Base-by-base conservation (phyloP, 1,140 invertebrate genomes). In the Halesus radiatus region DNA sequence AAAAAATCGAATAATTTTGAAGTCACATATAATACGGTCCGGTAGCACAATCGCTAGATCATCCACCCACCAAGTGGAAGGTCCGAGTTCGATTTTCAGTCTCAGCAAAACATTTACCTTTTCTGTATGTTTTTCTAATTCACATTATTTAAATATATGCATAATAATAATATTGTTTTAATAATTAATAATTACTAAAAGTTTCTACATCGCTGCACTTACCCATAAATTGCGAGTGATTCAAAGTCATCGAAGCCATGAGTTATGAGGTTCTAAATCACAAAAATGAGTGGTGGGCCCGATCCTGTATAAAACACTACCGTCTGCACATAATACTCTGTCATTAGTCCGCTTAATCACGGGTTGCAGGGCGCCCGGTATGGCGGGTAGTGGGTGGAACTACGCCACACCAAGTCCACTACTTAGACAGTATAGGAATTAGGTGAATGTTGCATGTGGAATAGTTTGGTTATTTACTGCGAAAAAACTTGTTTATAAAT, bases 181-280 rank as follows among this genome's bases (percentile, higher is more conserved):
- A 58, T 16, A 60, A 60, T 22, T 16, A 60, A 16, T 16, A 1
- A 60, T 22, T 20, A 10, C 32, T 29, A 0, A 50, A 75, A 60
- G 76, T 15, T 78, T 78, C n/a, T 23, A 18, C 10, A 54, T 52
- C 60, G 5, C 76, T 78, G 76, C n/a, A 5, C 15, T 8, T 37
- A 53, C 20, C 50, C 50, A 66, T 66, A 70, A 78, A 66, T 68
- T 64, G 22, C 26, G 45, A 78, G 60, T 78, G 62, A 78, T 64
- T 26, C 50, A 76, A 70, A 78, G 76, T 77, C 64, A 62, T 77
- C 76, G 52, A 75, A 53, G 58, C 50, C 58, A 37, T 77, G 70
- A 81, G 70, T 81, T 78, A 81, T 76, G 80, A 81, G 50, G 37
- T 53, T 75, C 77, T 78, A 81, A 81, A 81, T 81, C 58, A 74